Base-by-base conservation (phyloP, 23 tunicate genomes). In the Phallusia fumigata region DNA sequence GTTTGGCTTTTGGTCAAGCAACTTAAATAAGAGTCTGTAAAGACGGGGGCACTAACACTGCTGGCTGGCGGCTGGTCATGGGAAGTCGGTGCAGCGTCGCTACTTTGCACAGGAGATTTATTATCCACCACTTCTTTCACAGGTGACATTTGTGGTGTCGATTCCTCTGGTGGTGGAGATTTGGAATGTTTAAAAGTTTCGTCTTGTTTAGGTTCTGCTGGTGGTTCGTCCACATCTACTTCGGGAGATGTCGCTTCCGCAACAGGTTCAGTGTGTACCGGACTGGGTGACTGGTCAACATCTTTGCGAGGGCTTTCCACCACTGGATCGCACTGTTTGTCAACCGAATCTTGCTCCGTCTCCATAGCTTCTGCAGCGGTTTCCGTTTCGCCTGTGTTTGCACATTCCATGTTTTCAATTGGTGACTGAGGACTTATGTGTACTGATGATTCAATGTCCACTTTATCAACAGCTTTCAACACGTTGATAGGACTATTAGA, bases 11-110 rank as follows among this genome's bases (percentile, higher is more conserved):
- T 58, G 69, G 69, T 58, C 16, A 58, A 24, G 28, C 69, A 22
- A 58, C 69, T 58, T 58, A 58, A 58, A 58, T 58, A 58, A 24
- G 69, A 58, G 28, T 58, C 69, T 58, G 69, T 6, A 58, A 58
- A 58, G 26, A 58, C 28, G 13, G 69, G 69, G 28, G 28, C 69
- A 40, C 47, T 40, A 40, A 40, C 47, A 40, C 47, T 40, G 47
- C 47, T 40, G 5, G 47, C 47, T 40, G 47, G 47, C 47, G 47
- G 47, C 10, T 40, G 47, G 47, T 40, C 47, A 40, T 40, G 69
- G 69, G 69, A 11, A 16, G 28, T 58, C 69, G 26, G 10, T 13
- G 26, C 69, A 21, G 69, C 16, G 28, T 58, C 69, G 69, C 16
- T 16, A 6, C 8, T 58, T 58, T 8, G 69, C 69, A 58, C 69